Percentiles rank a stretch among this genome's conserved stretches.
These are phyloP conservation scores for Calypte anna DNA, from an alignment of 2,113 vertebrate species.

Conservation along the genomic window DNA sequence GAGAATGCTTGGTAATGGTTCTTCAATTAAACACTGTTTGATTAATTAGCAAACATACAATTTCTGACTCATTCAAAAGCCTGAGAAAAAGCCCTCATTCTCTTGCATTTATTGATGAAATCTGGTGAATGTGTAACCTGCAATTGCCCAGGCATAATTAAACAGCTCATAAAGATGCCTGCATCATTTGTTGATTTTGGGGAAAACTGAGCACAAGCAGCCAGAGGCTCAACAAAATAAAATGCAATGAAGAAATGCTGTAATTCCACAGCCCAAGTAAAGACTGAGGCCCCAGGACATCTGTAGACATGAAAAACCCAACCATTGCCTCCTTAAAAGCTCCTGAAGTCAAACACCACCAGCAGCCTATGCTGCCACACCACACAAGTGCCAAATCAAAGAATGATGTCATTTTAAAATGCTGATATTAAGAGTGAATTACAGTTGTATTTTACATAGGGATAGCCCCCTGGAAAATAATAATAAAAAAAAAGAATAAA, in stretches of 20 bases:
- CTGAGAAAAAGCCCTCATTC: background rate
- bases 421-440: background rate
- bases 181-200: background rate
- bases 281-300: background rate
- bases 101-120: background rate
- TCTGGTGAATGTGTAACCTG: background rate
- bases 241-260: background rate
- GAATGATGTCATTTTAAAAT: background rate
- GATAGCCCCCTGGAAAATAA: background rate
- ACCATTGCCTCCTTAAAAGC: fast-evolving
- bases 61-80: background rate
- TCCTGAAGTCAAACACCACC: background rate
- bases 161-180: background rate
- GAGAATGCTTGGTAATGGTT: conserved; percentile 28
- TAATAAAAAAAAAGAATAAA: background rate
- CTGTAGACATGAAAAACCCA: background rate
- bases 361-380: background rate
- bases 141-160: background rate
- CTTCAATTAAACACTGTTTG: background rate
- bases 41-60: background rate
- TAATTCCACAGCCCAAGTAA: background rate
- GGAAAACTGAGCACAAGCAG: background rate
- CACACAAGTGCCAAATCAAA: fast-evolving
- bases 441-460: background rate
- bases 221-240: background rate